Conservation (phyloP, 2,888 invertebrate species). For the Melanostoma mellinum region DNA sequence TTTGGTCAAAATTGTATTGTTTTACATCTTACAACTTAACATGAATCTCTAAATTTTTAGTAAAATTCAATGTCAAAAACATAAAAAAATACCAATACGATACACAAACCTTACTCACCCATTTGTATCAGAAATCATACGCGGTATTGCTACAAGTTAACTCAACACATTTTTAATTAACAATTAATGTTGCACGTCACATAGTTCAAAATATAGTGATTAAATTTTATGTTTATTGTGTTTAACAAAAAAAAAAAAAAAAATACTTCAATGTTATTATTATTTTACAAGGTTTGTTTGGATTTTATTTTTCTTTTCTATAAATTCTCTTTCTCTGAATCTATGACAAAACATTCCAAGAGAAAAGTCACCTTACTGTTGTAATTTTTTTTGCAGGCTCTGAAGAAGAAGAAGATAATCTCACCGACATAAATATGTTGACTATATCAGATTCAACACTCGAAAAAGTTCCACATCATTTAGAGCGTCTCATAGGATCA, state of each 20-base stretch:
- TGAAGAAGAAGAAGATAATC: neutral
- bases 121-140: too few species aligned
- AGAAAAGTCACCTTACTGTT: slow-evolving; percentile 44
- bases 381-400: slow-evolving; percentile 50
- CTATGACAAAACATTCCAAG: slow-evolving; percentile 9
- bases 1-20: too few species aligned
- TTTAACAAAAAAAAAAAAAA: slow-evolving; percentile 49
- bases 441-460: slow-evolving; percentile 77
- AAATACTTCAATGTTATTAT: slow-evolving; percentile 23
- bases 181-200: slow-evolving; percentile 53
- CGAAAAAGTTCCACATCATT: slow-evolving; percentile 77
- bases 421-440: slow-evolving; percentile 43
- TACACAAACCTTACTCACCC: too few species aligned
- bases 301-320: slow-evolving; percentile 21
- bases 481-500: slow-evolving; percentile 74
- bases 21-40: too few species aligned
- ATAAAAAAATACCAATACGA: too few species aligned
- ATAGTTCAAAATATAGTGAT: slow-evolving; percentile 50
- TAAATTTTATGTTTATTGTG: slow-evolving; percentile 56
- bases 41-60: too few species aligned
- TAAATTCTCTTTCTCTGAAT: neutral
- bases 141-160: slow-evolving; percentile 1
- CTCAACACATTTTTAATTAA: slow-evolving; percentile 34
- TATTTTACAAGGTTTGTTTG: slow-evolving; percentile 61
- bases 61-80: too few species aligned